A percentile compares a stretch with the other conserved stretches of the same genome.
Evolutionary conservation across 92 coral and sea anemone genomes (phyloP).

Genomic region (Epizoanthus rinbou): DNA sequence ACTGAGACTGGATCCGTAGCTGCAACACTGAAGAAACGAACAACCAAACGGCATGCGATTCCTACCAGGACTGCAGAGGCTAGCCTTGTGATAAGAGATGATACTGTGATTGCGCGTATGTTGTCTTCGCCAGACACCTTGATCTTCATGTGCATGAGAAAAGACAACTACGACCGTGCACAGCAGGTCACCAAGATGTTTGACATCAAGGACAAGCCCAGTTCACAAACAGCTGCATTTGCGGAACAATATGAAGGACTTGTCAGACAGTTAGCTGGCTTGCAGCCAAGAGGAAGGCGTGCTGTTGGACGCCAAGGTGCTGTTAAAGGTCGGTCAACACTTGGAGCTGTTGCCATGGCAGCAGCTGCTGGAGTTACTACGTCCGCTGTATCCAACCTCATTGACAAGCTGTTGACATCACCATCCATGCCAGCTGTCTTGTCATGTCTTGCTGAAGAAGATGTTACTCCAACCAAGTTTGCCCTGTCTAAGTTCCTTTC

Average conservation of each 20-base stretch:
- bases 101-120: conserved; percentile 89
- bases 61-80: conserved; percentile 52
- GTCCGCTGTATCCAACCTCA: conserved; percentile 62
- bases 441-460: conserved; percentile 58
- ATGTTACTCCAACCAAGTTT: conserved; percentile 64
- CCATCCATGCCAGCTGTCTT: conserved; percentile 60
- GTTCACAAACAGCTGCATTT: conserved; percentile 87
- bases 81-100: conserved; percentile 64
- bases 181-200: conserved; percentile 95
- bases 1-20: conserved; percentile 56
- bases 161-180: conserved; percentile 90
- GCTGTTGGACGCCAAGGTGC: conserved; percentile 45
- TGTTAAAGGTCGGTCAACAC: conserved; percentile 56
- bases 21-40: conserved; percentile 43
- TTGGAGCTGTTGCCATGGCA: conserved; percentile 98
- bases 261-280: conserved; percentile 69
- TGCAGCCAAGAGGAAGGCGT: conserved; percentile 72
- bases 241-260: conserved; percentile 86
- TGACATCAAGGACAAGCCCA: conserved; percentile 69
- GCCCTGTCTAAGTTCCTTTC: conserved; percentile 59
- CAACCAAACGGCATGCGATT: conserved; percentile 32
- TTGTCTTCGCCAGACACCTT: conserved; percentile 93
- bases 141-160: conserved; percentile 98
- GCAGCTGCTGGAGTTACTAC: conserved; percentile 94
- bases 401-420: conserved; percentile 81